Evolutionary conservation across 1,140 invertebrate genomes (phyloP), one percentile per base, ranked within the genome.

Genomic region (Apis florea): DNA sequence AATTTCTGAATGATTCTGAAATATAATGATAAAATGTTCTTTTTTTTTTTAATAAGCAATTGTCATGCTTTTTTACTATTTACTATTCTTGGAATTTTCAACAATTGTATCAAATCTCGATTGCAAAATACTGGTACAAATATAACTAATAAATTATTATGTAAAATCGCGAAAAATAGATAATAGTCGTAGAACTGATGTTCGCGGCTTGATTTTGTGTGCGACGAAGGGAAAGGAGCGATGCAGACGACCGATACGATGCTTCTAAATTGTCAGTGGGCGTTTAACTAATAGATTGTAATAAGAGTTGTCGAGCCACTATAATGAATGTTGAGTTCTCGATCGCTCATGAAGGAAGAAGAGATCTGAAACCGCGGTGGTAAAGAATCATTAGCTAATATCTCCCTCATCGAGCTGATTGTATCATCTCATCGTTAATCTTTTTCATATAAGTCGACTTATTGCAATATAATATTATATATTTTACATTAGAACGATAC

Each of bases 251-350:
- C 31, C 73, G 80, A 85, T 82, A 70, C 79, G 49, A 64, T 67
- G 58, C 70, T 56, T 21, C 74, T 86, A 85, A 90, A 90, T 90
- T 90, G 89, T 87, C 76, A 78, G 89, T 90, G 88, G 89, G 89
- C 89, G 89, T 90, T 83, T 78, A 76, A 82, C 89, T 90, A 88
- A 90, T 90, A 86, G 88, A 83, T 90, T 83, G 87, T 89, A 90
- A 90, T 89, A 86, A 89, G 86, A 90, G 75, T 87, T 85, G 85
- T 89, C 87, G 85, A 74, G 75, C 79, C 67, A 87, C 73, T 71
- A 82, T 86, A 89, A 89, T 88, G 80, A 86, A 83, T 74, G 74
- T 70, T 47, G 63, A 69, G 54, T 83, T 85, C 84, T 70, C 47
- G 79, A 75, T 75, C 47, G 79, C 54, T 61, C 47, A 54, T 21